Percentiles rank a stretch among this genome's conserved stretches.
phyloP scores from a whole-genome alignment of 2,113 vertebrate species.

The Bostrychus sinensis region DNA sequence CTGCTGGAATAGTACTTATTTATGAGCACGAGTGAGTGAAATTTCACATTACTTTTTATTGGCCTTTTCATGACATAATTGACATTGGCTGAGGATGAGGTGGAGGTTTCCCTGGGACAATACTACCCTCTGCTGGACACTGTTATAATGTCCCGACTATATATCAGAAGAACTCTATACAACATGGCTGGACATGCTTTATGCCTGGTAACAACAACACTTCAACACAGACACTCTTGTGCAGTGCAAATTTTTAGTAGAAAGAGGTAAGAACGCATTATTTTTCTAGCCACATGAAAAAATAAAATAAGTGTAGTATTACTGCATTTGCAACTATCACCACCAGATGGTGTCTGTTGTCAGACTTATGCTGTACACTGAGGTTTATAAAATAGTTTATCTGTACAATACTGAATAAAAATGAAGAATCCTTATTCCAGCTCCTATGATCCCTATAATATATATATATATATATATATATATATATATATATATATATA shows the following conservation, averaged over 20 bases:
- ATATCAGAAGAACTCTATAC: conserved; percentile 5
- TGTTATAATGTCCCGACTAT: neutral
- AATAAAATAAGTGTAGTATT: neutral
- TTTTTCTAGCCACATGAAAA: neutral
- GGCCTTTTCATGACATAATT: neutral
- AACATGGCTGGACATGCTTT: conserved; percentile 5
- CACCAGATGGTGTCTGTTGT: conserved; percentile 65
- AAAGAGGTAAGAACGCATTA: neutral
- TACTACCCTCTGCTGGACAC: conserved; percentile 67
- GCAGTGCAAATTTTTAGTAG: neutral
- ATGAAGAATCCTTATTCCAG: neutral
- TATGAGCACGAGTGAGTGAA: neutral
- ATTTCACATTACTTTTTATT: neutral
- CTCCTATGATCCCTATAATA: neutral
- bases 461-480: neutral
- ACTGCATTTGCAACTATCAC: conserved; percentile 15
- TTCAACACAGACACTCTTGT: neutral
- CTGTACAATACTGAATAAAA: neutral
- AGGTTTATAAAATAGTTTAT: neutral
- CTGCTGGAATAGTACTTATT: too few relatives aligned
- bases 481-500: too few relatives aligned
- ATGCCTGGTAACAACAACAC: neutral
- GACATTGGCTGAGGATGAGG: neutral
- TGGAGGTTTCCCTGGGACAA: conserved; percentile 25
- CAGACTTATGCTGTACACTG: conserved; percentile 12